Evolutionary conservation across 2,113 vertebrate species (phyloP).

Genomic region (Cephalopterus ornatus): DNA sequence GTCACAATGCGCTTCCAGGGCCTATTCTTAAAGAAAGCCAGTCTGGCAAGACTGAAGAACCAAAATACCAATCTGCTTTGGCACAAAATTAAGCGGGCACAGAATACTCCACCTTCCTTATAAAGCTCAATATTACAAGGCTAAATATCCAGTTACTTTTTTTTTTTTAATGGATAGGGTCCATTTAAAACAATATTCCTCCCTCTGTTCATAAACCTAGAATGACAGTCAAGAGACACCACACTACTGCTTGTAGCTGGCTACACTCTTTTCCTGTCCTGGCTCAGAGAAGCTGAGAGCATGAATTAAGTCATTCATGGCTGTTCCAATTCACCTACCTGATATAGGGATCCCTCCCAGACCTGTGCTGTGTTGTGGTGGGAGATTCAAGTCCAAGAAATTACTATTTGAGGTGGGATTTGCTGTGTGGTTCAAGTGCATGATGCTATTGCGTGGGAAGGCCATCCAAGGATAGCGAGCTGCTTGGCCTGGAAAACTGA

Average conservation of each 20-base stretch:
- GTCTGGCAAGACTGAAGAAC: slow-evolving; percentile 4
- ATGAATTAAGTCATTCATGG: slow-evolving; percentile 30
- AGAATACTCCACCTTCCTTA: slow-evolving; percentile 83
- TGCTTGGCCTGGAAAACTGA: slow-evolving; percentile 91
- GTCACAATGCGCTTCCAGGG: slow-evolving; percentile 3
- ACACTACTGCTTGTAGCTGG: slow-evolving; percentile 12
- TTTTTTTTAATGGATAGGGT: neutral
- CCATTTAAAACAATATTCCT: neutral
- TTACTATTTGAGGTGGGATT: slow-evolving; percentile 94
- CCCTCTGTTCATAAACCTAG: neutral
- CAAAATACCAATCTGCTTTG: slow-evolving; percentile 49
- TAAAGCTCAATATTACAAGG: slow-evolving; percentile 84
- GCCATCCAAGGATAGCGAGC: slow-evolving; percentile 97
- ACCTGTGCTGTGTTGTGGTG: slow-evolving; percentile 95
- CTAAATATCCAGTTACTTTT: slow-evolving; percentile 48
- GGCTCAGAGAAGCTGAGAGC: slow-evolving; percentile 46
- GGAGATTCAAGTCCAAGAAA: slow-evolving; percentile 97
- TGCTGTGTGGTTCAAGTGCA: slow-evolving; percentile 94
- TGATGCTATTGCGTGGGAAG: slow-evolving; percentile 91
- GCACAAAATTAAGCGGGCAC: slow-evolving; percentile 62
- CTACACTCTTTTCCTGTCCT: slow-evolving; percentile 32
- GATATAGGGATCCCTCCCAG: slow-evolving; percentile 97
- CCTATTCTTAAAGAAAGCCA: neutral
- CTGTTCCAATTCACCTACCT: slow-evolving; percentile 81
- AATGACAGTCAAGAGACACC: neutral